Conservation (phyloP, 2,888 invertebrate species). For the Zaprionus lineosus region DNA sequence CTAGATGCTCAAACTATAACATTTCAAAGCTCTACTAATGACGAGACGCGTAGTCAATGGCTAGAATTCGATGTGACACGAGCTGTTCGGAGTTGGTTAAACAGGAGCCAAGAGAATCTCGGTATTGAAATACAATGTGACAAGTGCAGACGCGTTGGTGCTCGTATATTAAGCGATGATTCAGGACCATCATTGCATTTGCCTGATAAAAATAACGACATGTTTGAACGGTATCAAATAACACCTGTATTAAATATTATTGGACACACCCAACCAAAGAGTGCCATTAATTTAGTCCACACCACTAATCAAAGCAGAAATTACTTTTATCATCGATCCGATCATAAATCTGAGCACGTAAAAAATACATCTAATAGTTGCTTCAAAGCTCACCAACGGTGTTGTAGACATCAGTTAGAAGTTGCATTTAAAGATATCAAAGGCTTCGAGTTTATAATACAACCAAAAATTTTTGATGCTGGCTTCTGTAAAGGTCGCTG, state of each 20-base stretch:
- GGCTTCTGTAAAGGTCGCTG: conserved; percentile 88
- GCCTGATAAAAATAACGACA: not conserved
- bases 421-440: conserved; percentile 87
- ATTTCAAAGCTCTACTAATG: conserved; percentile 69
- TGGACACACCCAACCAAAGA: conserved; percentile 62
- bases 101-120: conserved; percentile 82
- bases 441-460: conserved; percentile 86
- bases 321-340: conserved; percentile 40
- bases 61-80: conserved; percentile 85
- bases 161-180: conserved; percentile 81
- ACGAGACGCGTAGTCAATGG: conserved; percentile 84
- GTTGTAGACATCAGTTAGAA: conserved; percentile 87
- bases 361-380: conserved; percentile 83
- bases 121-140: conserved; percentile 85
- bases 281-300: conserved; percentile 23
- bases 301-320: conserved; percentile 42
- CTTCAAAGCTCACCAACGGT: conserved; percentile 84
- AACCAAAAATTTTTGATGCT: conserved; percentile 88
- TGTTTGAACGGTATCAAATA: conserved; percentile 54
- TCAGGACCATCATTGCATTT: conserved; percentile 4
- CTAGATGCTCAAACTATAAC: conserved; percentile 81
- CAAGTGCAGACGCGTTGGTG: conserved; percentile 82
- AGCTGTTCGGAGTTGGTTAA: conserved; percentile 83
- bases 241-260: conserved; percentile 80
- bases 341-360: conserved; percentile 34